Base-by-base conservation (phyloP, 2,888 invertebrate genomes). In the Cephalotes varians region DNA sequence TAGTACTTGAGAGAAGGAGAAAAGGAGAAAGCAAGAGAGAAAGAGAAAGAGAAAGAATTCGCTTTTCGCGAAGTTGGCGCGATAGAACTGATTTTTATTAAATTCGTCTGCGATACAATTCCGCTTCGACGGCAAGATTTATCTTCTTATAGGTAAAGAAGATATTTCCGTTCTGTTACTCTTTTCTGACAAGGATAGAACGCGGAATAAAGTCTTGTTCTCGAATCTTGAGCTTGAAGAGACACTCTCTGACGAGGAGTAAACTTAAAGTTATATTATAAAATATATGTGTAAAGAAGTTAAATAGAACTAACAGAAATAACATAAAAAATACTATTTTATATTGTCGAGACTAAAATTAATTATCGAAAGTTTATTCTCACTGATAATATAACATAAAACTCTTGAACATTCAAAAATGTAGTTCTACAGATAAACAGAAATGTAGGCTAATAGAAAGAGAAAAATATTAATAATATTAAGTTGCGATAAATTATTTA, bases 51-150 rank as follows among this genome's bases (percentile, higher is more conserved):
- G 49, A 51, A 7, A 54, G 44, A 69, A 58, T 31, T 69, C 21
- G 31, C 31, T 56, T 69, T 77, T 77, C 71, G 56, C 71, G 44
- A 12, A 44, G 74, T 65, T 56, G 56, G 56, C 71, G 77, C 77
- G 77, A 77, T 77, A 77, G 56, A 77, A 77, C 77, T 77, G 77
- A 77, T 77, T 77, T 77, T 77, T 77, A 77, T 77, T 77, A 77
- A 77, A 77, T 77, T 77, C 77, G 25, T 56, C 56, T 56, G 34
- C 77, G 71, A 77, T 77, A 69, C 56, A 58, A 69, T 69, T 77
- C 77, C 71, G 77, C 77, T 69, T 77, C 77, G 77, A 77, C 71
- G 77, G 77, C 71, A 77, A 77, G 77, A 77, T 77, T 77, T 77
- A 69, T 69, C 77, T 69, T 77, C 56, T 67, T 65, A 65, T 77